These are phyloP conservation scores for Odocoileus virginianus DNA, from an alignment of 2,113 vertebrate genomes.

Conservation along the genomic window DNA sequence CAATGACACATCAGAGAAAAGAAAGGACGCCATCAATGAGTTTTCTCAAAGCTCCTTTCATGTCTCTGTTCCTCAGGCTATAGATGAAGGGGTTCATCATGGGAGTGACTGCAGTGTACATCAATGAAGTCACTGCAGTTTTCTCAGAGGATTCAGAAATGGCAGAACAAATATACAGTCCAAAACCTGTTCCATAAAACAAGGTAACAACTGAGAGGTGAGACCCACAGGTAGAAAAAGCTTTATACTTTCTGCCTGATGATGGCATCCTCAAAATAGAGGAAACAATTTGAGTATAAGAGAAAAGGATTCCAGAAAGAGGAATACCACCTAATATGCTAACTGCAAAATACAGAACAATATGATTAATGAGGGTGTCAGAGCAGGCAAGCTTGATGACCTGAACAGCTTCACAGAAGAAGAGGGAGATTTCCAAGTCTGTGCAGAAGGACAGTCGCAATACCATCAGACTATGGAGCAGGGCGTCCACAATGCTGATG, in stretches of 20 bases:
- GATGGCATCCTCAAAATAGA: not conserved
- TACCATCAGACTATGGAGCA: not conserved
- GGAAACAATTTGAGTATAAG: not conserved
- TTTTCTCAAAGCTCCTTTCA: conserved; percentile 21
- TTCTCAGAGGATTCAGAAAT: not conserved
- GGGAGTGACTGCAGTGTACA: not conserved
- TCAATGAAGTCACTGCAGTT: not conserved
- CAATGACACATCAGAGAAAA: not conserved
- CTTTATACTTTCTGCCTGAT: not conserved
- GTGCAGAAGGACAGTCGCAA: not conserved
- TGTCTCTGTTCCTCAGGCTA: conserved; percentile 4
- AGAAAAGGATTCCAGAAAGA: not conserved
- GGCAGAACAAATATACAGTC: not conserved
- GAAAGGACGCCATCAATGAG: not conserved
- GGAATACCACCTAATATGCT: not conserved
- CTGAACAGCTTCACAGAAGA: conserved; percentile 21
- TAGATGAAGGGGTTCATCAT: not conserved
- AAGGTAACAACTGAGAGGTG: not conserved
- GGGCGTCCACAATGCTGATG: not conserved
- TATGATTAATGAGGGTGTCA: not conserved
- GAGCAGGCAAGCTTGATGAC: conserved; percentile 8
- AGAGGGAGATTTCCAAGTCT: not conserved
- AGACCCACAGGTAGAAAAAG: not conserved
- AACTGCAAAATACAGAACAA: not conserved
- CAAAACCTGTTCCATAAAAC: conserved; percentile 18